Evolutionary conservation across 1,140 invertebrate species (phyloP).

Genomic region (Muscidifurax raptorellus): DNA sequence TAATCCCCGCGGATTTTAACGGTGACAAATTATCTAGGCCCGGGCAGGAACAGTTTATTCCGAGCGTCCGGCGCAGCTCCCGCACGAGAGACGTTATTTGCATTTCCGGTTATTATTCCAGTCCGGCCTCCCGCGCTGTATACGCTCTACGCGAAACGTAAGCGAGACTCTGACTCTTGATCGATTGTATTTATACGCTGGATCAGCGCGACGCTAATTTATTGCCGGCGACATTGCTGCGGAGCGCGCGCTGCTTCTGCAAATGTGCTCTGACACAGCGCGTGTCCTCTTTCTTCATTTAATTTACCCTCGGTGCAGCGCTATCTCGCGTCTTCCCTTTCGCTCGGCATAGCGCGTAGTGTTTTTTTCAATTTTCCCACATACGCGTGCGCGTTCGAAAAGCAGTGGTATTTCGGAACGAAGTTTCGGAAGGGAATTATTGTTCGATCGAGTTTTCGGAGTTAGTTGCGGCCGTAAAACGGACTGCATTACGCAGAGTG

Average conservation of each 20-base stretch:
- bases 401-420: too few relatives aligned
- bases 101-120: conserved; percentile 42
- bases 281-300: too few relatives aligned
- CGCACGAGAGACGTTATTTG: conserved; percentile 55
- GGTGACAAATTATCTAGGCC: conserved; percentile 70
- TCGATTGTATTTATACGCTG: conserved; percentile 37
- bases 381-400: too few relatives aligned
- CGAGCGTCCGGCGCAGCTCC: conserved; percentile 57
- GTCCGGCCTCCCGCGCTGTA: neutral
- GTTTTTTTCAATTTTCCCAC: too few relatives aligned
- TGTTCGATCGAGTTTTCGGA: too few relatives aligned
- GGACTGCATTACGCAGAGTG: too few relatives aligned
- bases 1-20: conserved; percentile 68
- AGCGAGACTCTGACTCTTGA: conserved; percentile 29
- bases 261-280: too few relatives aligned
- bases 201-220: conserved; percentile 26
- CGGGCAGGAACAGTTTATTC: conserved; percentile 64
- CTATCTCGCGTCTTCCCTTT: too few relatives aligned
- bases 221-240: neutral
- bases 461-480: too few relatives aligned
- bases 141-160: neutral
- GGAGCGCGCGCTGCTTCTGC: neutral
- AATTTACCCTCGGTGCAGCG: too few relatives aligned
- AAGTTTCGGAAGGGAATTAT: too few relatives aligned
- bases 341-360: too few relatives aligned